Base-by-base conservation (phyloP, 2,888 invertebrate genomes). In the Synanthedon andrenaeformis region DNA sequence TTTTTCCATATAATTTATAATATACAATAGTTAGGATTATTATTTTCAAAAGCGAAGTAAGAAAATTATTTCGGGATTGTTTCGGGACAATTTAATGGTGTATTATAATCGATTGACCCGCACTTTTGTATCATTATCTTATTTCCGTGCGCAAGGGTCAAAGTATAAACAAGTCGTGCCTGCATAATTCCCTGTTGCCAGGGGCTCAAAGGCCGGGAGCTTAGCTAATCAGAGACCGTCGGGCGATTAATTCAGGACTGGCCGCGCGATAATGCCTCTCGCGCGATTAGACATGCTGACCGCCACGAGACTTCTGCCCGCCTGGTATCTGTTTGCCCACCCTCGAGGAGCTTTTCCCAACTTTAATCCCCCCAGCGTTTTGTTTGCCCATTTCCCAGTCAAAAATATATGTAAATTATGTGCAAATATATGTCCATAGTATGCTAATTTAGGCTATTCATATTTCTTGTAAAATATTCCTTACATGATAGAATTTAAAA, bases 231-330 rank as follows among this genome's bases (percentile, higher is more conserved):
- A 83, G 79, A 70, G 72, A 68, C 75, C 75, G 71, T 65, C 76
- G 80, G 81, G 73, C 79, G 80, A 83, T 85, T 82, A 82, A 81
- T 73, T 74, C 73, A 68, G 67, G 65, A 67, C 72, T 72, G 75
- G 70, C 66, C 75, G 70, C 71, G 76, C 81, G 86, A 82, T 84
- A 85, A 85, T 82, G 75, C 79, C 78, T 76, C 75, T 73, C 82
- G 84, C 79, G 75, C 85, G 84, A 85, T 83, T 85, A 82, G 79
- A 65, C 78, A 67, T 70, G 70, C 79, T 83, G 84, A 82, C 84
- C 84, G 72, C 80, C 70, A 71, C 74, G 67, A 66, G 66, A 65
- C 72, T 76, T 67, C 75, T 77, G 74, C 59, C 64, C 64, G 69
- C 74, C 77, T 78, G 73, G 75, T 79, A 69, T 68, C 64, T 59